Evolutionary conservation across 2,113 vertebrate genomes (phyloP).

Genomic region (Camelus bactrianus): DNA sequence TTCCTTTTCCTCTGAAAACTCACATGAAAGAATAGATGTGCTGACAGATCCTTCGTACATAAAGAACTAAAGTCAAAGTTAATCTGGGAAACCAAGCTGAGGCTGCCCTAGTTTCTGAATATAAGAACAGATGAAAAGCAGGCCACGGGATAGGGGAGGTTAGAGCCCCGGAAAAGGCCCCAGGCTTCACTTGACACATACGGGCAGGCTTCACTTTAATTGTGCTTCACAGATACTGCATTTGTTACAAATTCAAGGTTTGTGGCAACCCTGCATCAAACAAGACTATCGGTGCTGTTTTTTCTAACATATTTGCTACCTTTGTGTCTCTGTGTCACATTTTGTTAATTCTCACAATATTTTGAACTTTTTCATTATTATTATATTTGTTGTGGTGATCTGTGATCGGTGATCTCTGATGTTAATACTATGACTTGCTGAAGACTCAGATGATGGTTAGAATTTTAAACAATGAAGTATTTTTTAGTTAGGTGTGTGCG

Average conservation of each 20-base stretch:
- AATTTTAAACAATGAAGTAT: background rate
- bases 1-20: conserved; percentile 49
- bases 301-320: background rate
- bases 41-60: conserved; percentile 23
- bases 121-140: conserved; percentile 28
- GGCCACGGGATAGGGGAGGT: background rate
- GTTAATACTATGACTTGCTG: background rate
- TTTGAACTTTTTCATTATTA: background rate
- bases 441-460: background rate
- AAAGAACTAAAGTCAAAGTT: conserved; percentile 26
- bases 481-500: background rate
- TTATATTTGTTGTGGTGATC: background rate
- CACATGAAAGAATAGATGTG: background rate
- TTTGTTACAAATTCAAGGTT: background rate
- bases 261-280: background rate
- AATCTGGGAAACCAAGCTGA: conserved; percentile 3
- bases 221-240: background rate
- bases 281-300: background rate
- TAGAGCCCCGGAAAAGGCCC: background rate
- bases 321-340: background rate
- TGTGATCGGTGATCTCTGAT: background rate
- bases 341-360: background rate
- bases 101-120: background rate
- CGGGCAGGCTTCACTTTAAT: background rate
- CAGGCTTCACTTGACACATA: background rate